These are phyloP conservation scores for Steatocranus sp. DNA, from an alignment of 2,797 vertebrate species.

Conservation along the genomic window DNA sequence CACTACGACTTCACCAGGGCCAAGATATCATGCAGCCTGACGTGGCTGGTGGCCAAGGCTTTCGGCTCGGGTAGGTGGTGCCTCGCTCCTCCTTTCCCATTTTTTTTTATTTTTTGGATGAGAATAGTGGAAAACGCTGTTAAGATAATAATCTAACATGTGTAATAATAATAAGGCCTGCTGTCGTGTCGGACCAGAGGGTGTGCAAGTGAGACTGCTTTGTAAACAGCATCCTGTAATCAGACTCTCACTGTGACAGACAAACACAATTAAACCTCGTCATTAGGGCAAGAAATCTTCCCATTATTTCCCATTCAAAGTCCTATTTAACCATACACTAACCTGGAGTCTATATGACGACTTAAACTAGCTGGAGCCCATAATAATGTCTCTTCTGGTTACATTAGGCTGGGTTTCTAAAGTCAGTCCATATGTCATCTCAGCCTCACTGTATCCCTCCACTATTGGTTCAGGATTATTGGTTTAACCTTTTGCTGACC, in stretches of 20 bases:
- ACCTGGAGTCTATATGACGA: background rate
- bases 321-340: background rate
- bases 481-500: constrained; percentile 33
- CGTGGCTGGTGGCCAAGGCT: constrained; percentile 98
- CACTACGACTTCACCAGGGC: constrained; percentile 95
- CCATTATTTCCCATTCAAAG: background rate
- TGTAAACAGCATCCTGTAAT: constrained; percentile 8
- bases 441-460: background rate
- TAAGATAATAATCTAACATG: background rate
- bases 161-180: background rate
- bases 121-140: background rate
- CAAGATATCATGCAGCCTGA: constrained; percentile 92
- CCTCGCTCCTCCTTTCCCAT: background rate
- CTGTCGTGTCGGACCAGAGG: background rate
- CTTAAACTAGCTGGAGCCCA: background rate
- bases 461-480: constrained; percentile 2
- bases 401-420: background rate
- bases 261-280: background rate
- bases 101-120: background rate
- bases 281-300: background rate
- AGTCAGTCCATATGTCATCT: background rate
- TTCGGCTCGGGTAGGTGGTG: constrained; percentile 92
- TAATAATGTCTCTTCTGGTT: background rate
- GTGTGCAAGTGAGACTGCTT: background rate
- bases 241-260: background rate